These are phyloP conservation scores for Drosophila ustulata DNA, from an alignment of 2,888 invertebrate species.

Conservation along the genomic window DNA sequence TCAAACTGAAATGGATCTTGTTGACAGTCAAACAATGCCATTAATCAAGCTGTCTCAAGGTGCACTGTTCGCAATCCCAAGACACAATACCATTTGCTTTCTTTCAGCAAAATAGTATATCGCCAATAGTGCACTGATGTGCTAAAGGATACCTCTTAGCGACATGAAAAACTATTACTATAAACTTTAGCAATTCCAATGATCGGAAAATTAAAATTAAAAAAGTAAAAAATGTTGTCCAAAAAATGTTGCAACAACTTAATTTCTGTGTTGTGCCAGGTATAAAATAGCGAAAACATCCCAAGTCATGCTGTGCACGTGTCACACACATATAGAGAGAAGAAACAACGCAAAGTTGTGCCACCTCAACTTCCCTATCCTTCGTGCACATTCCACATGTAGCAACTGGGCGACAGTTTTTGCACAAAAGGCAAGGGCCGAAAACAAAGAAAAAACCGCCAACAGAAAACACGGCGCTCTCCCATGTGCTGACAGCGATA, in stretches of 20 bases:
- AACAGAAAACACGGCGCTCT: constrained; percentile 46
- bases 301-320: constrained; percentile 64
- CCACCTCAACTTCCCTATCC: background rate
- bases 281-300: constrained; percentile 27
- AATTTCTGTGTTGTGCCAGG: background rate
- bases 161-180: background rate
- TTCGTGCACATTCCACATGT: constrained; percentile 13
- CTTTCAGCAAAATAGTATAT: constrained; percentile 1
- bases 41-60: constrained; percentile 75
- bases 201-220: background rate
- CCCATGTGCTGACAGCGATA: constrained; percentile 76
- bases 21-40: constrained; percentile 72
- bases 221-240: background rate
- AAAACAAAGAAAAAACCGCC: constrained; percentile 26
- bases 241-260: constrained; percentile 11
- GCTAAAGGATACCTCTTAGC: constrained; percentile 20
- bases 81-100: constrained; percentile 23
- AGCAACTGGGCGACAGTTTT: constrained; percentile 57
- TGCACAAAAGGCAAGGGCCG: constrained; percentile 26
- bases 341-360: constrained; percentile 13
- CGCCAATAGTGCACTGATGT: background rate
- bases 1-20: constrained; percentile 65
- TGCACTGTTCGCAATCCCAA: constrained; percentile 50
- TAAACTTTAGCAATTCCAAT: background rate
- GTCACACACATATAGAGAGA: constrained; percentile 40